Conservation (phyloP, 2,888 invertebrate species). For the Magallana nippona region DNA sequence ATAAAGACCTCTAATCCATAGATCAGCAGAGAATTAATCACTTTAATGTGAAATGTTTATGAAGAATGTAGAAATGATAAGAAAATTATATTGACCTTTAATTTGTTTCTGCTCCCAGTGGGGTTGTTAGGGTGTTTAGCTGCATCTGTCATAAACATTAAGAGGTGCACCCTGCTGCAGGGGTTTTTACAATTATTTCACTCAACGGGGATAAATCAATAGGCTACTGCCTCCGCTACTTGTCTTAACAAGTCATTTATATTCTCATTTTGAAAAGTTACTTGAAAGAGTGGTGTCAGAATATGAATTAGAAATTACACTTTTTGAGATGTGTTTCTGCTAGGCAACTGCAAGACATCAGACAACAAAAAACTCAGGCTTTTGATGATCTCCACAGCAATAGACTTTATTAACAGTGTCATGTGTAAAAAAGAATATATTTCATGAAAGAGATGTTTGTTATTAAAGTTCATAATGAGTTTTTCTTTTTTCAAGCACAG, state of each 20-base stretch:
- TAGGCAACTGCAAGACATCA: slow-evolving; percentile 1
- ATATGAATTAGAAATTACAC: slow-evolving; percentile 27
- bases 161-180: slow-evolving; percentile 18
- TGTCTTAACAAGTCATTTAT: slow-evolving; percentile 31
- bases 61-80: slow-evolving; percentile 29
- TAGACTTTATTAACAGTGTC: background rate
- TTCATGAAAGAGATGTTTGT: background rate
- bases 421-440: background rate
- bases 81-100: slow-evolving; percentile 17
- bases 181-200: slow-evolving; percentile 16
- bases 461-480: too few species aligned
- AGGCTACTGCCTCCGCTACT: background rate
- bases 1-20: background rate
- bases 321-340: background rate
- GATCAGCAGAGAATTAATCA: slow-evolving; percentile 24
- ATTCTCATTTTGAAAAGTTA: slow-evolving; percentile 27
- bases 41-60: slow-evolving; percentile 31
- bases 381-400: background rate
- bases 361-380: background rate
- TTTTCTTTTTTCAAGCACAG: too few species aligned
- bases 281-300: slow-evolving; percentile 26
- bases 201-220: slow-evolving; percentile 11
- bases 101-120: slow-evolving; percentile 13
- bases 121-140: slow-evolving; percentile 29
- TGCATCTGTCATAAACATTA: slow-evolving; percentile 22